Evolutionary conservation across 2,113 vertebrate genomes (phyloP).

Genomic region (Bujurquina vittata): DNA sequence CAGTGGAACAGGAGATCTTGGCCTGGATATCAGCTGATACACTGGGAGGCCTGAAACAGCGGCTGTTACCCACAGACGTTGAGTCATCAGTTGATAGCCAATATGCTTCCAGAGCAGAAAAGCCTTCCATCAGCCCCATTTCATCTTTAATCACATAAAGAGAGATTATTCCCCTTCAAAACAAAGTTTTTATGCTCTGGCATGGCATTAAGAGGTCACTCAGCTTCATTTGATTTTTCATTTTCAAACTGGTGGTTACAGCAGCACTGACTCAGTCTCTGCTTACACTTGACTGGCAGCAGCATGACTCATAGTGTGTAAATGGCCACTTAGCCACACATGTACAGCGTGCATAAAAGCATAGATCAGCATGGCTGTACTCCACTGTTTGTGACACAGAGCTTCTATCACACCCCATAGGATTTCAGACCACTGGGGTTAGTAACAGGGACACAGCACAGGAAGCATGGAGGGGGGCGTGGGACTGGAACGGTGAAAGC

Average conservation of each 20-base stretch:
- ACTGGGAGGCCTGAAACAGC: not conserved
- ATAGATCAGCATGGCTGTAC: not conserved
- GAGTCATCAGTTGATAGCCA: not conserved
- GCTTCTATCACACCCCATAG: constrained; percentile 45
- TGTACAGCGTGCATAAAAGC: not conserved
- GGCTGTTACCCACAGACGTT: not conserved
- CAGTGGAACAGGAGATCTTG: not conserved
- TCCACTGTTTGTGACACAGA: constrained; percentile 18
- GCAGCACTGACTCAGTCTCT: not conserved
- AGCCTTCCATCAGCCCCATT: not conserved
- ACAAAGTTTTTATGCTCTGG: not conserved
- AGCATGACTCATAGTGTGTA: not conserved
- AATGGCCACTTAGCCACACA: not conserved
- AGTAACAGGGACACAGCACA: constrained; percentile 33
- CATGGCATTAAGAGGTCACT: not conserved
- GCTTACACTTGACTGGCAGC: too few species aligned
- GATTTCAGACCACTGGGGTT: constrained; percentile 37
- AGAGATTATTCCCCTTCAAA: not conserved
- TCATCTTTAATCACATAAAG: not conserved
- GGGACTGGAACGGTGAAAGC: not conserved
- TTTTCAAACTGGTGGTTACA: not conserved
- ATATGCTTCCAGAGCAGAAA: not conserved
- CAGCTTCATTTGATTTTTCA: not conserved
- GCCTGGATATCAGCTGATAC: not conserved
- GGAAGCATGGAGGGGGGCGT: not conserved